phyloP scores from a whole-genome alignment of 2,888 invertebrate genomes.

The Synergus umbraculus region DNA sequence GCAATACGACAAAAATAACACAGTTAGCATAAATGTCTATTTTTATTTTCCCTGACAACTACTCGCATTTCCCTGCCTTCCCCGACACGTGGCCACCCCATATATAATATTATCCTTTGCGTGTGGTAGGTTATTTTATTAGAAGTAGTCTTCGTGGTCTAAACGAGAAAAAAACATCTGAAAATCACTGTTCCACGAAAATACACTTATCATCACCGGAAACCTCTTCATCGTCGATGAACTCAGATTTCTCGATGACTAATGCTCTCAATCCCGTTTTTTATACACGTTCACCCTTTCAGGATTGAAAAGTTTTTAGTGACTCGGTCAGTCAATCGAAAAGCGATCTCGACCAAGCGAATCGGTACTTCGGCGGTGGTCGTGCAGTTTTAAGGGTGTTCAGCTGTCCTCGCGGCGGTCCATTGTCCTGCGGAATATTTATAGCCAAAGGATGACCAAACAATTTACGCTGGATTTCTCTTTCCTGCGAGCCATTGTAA shows the following conservation, averaged over 20 bases:
- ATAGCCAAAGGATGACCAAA: slow-evolving; percentile 74
- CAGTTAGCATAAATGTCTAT: too few species aligned
- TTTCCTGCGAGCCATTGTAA: slow-evolving; percentile 31
- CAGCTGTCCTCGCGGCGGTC: slow-evolving; percentile 62
- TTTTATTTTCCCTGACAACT: too few species aligned
- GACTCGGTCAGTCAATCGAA: slow-evolving; percentile 64
- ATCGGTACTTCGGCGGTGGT: slow-evolving; percentile 52
- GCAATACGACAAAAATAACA: too few species aligned
- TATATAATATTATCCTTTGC: background rate
- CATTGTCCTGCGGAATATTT: slow-evolving; percentile 71
- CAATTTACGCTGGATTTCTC: slow-evolving; percentile 66
- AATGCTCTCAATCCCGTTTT: slow-evolving; percentile 11
- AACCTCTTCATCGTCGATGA: slow-evolving; percentile 1
- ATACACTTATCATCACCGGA: background rate
- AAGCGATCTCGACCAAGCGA: slow-evolving; percentile 63
- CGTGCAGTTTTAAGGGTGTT: slow-evolving; percentile 66
- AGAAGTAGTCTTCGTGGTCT: background rate
- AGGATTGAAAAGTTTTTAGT: slow-evolving; percentile 26
- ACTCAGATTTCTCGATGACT: slow-evolving; percentile 13
- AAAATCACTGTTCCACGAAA: slow-evolving; percentile 16
- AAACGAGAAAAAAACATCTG: background rate
- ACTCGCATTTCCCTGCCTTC: too few species aligned
- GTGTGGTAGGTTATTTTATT: background rate
- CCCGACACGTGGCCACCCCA: too few species aligned
- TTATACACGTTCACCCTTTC: slow-evolving; percentile 26